Evolutionary conservation across 2,797 vertebrate species (phyloP), one percentile per base, ranked within the genome.

Genomic region (Numenius phaeopus): DNA sequence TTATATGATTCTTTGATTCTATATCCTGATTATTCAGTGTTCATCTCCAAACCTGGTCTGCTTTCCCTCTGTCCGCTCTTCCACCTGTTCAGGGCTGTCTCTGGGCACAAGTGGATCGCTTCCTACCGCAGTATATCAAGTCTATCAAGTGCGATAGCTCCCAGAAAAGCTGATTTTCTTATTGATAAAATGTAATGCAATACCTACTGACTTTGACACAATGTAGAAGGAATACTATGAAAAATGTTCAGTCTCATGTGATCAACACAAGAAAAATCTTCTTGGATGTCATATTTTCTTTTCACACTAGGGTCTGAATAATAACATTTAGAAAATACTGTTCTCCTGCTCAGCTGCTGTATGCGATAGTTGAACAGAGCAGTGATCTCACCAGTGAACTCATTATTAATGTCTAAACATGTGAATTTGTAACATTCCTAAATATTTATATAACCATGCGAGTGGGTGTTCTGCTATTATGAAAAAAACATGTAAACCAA

Each of bases 71-170:
- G 21, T 21, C 3, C 34, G 3, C 39, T 44, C 20, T 59, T 65
- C 39, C 17, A 62, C 10, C 47, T n/a, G 40, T 30, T 52, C 29
- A 34, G 37, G 54, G 9, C 44, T 67, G 32, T 17, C 34, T 37
- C 58, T 23, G 39, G 42, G 10, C 14, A 4, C 19, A 70, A n/a
- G 39, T 5, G 23, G 23, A n/a, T 83, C 3, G 0, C 22, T 30
- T 79, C 10, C 7, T 30, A 11, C 58, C 2, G 0, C 40, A 54
- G 59, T 37, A 49, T 62, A 5, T n/a, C 2, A 2, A 7, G 14
- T 26, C 30, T 46, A 11, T 12, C 34, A 23, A 29, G 18, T 5
- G 3, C 24, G 9, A 26, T 4, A 47, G 23, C 59, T 83, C 42
- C 70, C n/a, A 76, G 87, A 32, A 79, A 65, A 72, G 20, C 46